Percentiles rank a stretch among this genome's conserved stretches.
phyloP scores from a whole-genome alignment of 2,113 vertebrate genomes.

The Phoxinus phoxinus region DNA sequence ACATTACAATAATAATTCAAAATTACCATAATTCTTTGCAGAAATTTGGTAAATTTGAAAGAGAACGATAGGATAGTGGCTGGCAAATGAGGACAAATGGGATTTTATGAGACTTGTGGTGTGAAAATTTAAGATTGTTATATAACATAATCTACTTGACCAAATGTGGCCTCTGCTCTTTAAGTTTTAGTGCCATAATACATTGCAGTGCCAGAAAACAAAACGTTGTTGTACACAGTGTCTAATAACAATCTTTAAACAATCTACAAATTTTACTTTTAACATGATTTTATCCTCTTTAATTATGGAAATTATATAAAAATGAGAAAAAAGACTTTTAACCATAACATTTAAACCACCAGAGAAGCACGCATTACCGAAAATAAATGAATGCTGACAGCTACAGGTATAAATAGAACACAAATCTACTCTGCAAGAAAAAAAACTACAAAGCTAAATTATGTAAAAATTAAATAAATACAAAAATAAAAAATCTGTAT shows the following conservation, averaged over 20 bases:
- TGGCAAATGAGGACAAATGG: not conserved
- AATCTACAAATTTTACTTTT: constrained; percentile 10
- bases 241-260: constrained; percentile 27
- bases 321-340: not conserved
- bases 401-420: constrained; percentile 3
- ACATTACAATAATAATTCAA: not conserved
- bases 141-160: constrained; percentile 65
- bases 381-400: constrained; percentile 5
- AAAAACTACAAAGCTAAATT: no score
- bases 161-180: constrained; percentile 51
- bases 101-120: constrained; percentile 10
- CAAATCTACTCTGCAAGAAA: no score
- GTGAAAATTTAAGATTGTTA: constrained; percentile 47
- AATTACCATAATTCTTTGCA: not conserved
- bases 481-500: not conserved
- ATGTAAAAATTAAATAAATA: not conserved
- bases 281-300: not conserved
- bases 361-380: not conserved
- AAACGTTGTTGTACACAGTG: constrained; percentile 49
- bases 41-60: not conserved
- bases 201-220: constrained; percentile 38
- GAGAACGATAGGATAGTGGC: not conserved
- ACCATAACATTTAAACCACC: not conserved
- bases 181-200: constrained; percentile 45
- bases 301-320: not conserved